Evolutionary conservation across 2,888 invertebrate species (phyloP).

Genomic region (Andrena fulva): DNA sequence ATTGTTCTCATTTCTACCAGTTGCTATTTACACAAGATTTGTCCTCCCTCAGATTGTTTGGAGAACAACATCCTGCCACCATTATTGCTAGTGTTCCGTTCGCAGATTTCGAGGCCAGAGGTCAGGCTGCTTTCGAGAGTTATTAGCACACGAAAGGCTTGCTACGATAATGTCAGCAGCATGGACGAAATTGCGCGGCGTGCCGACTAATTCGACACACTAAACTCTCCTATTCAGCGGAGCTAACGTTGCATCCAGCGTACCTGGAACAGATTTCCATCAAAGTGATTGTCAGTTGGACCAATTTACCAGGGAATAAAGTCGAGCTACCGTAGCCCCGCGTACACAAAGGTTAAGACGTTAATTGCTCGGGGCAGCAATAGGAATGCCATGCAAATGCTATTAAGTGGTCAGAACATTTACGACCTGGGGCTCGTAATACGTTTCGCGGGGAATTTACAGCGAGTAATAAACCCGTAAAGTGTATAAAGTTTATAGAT

Average conservation of each 20-base stretch:
- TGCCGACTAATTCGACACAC: slow-evolving; percentile 14
- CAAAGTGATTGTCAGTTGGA: background rate
- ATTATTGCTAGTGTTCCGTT: slow-evolving; percentile 41
- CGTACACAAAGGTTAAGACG: slow-evolving; percentile 11
- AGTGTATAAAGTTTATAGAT: background rate
- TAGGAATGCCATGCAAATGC: background rate
- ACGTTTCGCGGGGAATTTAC: slow-evolving; percentile 2
- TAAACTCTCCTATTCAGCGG: background rate
- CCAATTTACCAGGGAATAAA: background rate
- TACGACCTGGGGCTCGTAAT: slow-evolving; percentile 1
- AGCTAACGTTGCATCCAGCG: background rate
- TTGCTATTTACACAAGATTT: too few relatives aligned
- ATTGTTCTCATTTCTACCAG: background rate
- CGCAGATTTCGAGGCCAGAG: slow-evolving; percentile 45
- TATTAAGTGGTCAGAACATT: slow-evolving; percentile 13
- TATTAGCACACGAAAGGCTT: slow-evolving; percentile 56
- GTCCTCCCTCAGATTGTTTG: background rate
- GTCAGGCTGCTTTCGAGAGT: slow-evolving; percentile 48
- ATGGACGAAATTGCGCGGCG: slow-evolving; percentile 16
- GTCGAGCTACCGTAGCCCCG: background rate
- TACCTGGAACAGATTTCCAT: background rate
- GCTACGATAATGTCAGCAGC: slow-evolving; percentile 38
- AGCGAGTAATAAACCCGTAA: background rate
- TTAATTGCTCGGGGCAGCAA: slow-evolving; percentile 3
- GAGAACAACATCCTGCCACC: slow-evolving; percentile 21